Evolutionary conservation across 2,888 invertebrate genomes (phyloP), one percentile per base, ranked within the genome.

Genomic region (Synanthedon myopaeformis): DNA sequence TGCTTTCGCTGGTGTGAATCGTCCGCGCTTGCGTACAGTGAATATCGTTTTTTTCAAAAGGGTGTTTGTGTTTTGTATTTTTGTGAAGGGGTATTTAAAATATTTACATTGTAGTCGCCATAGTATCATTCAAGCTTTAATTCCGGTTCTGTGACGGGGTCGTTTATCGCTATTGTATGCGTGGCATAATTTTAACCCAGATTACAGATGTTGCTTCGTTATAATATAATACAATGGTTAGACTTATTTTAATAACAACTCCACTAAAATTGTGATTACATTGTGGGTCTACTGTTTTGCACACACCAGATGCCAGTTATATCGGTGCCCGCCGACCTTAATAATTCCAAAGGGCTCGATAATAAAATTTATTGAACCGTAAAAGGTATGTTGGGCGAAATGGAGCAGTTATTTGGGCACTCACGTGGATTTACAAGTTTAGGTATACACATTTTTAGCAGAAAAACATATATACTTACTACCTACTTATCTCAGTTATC

Each of bases 351-450:
- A 49, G 49, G 49, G 49, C 49, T 19, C 11, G 49, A 49, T 49
- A 49, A 49, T 49, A 49, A 49, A 49, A 49, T 49, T 49, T 49
- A 49, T 49, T 49, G 49, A 19, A 49, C 49, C 49, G 49, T 19
- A 23, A 49, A 45, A 49, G 23, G 49, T 49, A 49, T 49, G 49
- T 23, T 49, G 12, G 49, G 49, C 23, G 19, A 45, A 45, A 45
- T 45, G 45, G 45, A 45, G n/a, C 45, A 14, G 13, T 45, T 14
- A 45, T 45, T 45, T 13, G 45, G 45, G 45, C 13, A 45, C 14
- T 13, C 45, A 6, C 6, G 45, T 45, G 45, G n/a, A 6, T 45
- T 45, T 13, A n/a, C 45, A 10, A 10, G 35, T 35, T 35, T 35
- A 10, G 10, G 35, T 35, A 10, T 35, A 35, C 35, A 35, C 35